Percentiles rank a stretch among this genome's conserved stretches.
Conservation (phyloP, 2,797 vertebrate genomes). For the Malurus splendens region DNA sequence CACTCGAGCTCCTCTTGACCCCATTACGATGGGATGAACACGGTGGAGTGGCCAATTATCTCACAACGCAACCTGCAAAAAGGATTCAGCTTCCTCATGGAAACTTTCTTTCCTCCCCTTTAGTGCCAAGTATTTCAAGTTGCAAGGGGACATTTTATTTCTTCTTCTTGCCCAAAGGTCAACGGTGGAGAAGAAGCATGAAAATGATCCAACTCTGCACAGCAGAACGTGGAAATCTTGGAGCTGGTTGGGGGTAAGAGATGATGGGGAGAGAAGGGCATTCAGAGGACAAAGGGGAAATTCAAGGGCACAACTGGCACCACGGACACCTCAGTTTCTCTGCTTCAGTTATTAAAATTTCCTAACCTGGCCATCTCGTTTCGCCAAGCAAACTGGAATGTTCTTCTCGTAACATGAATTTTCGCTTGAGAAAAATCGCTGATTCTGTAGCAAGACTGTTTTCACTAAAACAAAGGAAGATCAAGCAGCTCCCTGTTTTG, state of each 20-base stretch:
- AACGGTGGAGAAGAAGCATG: not conserved
- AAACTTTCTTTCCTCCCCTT: not conserved
- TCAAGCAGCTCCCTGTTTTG: not conserved
- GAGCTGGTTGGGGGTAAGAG: not conserved
- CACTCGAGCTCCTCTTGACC: not conserved
- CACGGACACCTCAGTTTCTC: not conserved
- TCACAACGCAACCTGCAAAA: not conserved
- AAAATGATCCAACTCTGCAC: not conserved
- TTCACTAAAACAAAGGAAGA: not conserved
- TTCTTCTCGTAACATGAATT: not conserved
- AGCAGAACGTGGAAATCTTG: not conserved
- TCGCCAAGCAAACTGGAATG: not conserved
- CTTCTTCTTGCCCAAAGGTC: constrained; percentile 27
- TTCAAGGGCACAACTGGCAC: not conserved
- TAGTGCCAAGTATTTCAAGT: constrained; percentile 12
- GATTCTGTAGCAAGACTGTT: rapidly evolving
- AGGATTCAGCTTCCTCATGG: constrained; percentile 1
- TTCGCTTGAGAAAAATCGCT: not conserved
- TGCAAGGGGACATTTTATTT: not conserved
- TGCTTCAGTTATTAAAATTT: not conserved
- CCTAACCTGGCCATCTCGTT: not conserved
- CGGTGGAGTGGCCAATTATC: not conserved
- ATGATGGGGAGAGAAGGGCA: not conserved
- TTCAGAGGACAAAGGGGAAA: not conserved
- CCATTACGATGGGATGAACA: not conserved